Evolutionary conservation across 2,888 invertebrate genomes (phyloP), one percentile per base, ranked within the genome.

Genomic region (Melangyna quadrimaculata): DNA sequence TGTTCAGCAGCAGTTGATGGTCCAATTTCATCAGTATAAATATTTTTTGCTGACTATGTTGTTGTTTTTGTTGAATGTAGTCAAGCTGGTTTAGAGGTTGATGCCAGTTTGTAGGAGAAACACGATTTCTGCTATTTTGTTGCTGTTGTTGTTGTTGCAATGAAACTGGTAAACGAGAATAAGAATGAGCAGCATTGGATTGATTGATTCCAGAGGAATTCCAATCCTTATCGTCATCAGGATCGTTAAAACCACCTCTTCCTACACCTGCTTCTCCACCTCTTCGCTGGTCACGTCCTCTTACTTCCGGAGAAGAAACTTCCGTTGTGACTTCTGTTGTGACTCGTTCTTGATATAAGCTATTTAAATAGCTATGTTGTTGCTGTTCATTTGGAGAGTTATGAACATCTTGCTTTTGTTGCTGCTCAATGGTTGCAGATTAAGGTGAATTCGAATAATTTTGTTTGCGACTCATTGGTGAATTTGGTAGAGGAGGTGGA

Each of bases 31-130:
- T 86, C 86, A 40, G 51, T 10, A 22, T 45, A 67, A 5, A 51
- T n/a, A n/a, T 35, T 70, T 70, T 55, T 17, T 53, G 70, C 6
- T 45, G 29, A 35, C 24, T 24, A n/a, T 70, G 55, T 6, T 86
- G 86, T 12, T 86, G 86, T 55, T n/a, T n/a, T n/a, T 84, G 84
- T 45, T 86, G 86, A 17, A 86, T 77, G 65, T 86, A 86, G 37
- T 86, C 86, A 73, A 86, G 77, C 55, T 86, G 86, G 17, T 86
- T 80, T 67, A 81, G 86, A 53, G 86, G 86, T 24, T 86, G 86
- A 57, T 86, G 80, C 86, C 86, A 86, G 37, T 86, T 86, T 3
- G 86, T 86, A 12, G 86, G 86, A 32, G 86, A 86, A 43, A 78
- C 35, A 14, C 81, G 73, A 70, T 73, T 86, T 43, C 73, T 61